Conservation (phyloP, 2,113 vertebrate genomes). For the Marcusenius ussheri region DNA sequence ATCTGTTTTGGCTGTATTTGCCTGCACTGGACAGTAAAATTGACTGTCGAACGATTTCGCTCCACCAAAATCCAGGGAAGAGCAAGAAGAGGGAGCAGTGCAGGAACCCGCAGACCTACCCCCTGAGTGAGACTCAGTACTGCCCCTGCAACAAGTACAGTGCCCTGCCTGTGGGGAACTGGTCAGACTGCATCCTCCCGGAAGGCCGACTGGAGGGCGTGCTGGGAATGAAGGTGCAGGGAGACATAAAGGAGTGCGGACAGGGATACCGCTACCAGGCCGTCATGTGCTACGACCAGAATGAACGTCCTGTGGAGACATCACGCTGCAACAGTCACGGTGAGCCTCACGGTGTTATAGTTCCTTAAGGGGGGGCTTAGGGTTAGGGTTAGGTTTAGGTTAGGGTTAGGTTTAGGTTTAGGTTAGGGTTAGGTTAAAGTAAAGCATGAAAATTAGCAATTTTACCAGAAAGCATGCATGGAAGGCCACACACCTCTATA, state of each 20-base stretch:
- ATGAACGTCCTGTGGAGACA: slow-evolving; percentile 83
- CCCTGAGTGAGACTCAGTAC: slow-evolving; percentile 90
- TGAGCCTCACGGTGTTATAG: slow-evolving; percentile 38
- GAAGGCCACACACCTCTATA: background rate
- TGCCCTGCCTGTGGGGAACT: slow-evolving; percentile 89
- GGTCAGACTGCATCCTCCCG: slow-evolving; percentile 94
- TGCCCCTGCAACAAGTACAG: slow-evolving; percentile 95
- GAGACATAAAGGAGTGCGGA: slow-evolving; percentile 83
- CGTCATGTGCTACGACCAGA: slow-evolving; percentile 94
- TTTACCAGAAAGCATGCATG: background rate
- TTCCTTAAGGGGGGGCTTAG: no score
- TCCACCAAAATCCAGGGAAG: slow-evolving; percentile 64
- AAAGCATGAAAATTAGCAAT: background rate
- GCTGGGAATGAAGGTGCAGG: slow-evolving; percentile 71
- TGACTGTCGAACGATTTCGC: background rate
- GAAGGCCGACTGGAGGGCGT: slow-evolving; percentile 67
- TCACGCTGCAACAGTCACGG: slow-evolving; percentile 91
- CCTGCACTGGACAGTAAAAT: background rate
- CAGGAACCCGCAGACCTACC: slow-evolving; percentile 85
- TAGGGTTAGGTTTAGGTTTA: no score
- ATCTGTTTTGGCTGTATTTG: background rate
- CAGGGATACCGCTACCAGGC: slow-evolving; percentile 95
- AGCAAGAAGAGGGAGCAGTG: slow-evolving; percentile 97
- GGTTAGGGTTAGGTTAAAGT: background rate
- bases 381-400: no score